These are phyloP conservation scores for Epicauta chinensis DNA, from an alignment of 1,140 invertebrate species.

Conservation along the genomic window DNA sequence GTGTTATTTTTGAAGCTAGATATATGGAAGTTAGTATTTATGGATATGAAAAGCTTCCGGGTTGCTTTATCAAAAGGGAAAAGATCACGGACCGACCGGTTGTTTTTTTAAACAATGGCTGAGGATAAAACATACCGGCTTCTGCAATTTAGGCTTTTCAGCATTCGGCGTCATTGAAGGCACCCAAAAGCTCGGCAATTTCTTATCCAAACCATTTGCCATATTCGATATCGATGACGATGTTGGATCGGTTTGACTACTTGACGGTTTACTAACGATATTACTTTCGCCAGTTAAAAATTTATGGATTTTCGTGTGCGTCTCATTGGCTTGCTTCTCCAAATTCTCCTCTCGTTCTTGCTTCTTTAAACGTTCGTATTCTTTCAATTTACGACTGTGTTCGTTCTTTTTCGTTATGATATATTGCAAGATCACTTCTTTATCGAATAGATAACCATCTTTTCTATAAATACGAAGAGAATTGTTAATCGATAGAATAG, in stretches of 20 bases:
- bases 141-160: conserved; percentile 63
- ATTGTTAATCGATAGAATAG: conserved; percentile 6
- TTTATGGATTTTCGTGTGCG: conserved; percentile 60
- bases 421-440: conserved; percentile 95
- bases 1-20: too few species aligned
- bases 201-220: conserved; percentile 56
- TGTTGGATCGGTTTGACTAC: conserved; percentile 39
- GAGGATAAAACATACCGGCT: conserved; percentile 64
- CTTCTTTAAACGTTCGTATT: conserved; percentile 85
- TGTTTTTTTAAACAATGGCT: neutral
- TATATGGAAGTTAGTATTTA: too few species aligned
- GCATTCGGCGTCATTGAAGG: conserved; percentile 88
- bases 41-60: too few species aligned
- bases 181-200: conserved; percentile 96
- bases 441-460: conserved; percentile 95
- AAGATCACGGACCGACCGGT: too few species aligned
- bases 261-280: conserved; percentile 51
- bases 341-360: conserved; percentile 59
- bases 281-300: conserved; percentile 75
- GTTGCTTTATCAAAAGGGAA: too few species aligned
- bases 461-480: conserved; percentile 52
- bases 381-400: conserved; percentile 82
- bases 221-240: conserved; percentile 69
- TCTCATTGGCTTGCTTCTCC: conserved; percentile 63
- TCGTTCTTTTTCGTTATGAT: conserved; percentile 94